Conservation (phyloP, 1,140 invertebrate species). For the Solenopsis invicta region DNA sequence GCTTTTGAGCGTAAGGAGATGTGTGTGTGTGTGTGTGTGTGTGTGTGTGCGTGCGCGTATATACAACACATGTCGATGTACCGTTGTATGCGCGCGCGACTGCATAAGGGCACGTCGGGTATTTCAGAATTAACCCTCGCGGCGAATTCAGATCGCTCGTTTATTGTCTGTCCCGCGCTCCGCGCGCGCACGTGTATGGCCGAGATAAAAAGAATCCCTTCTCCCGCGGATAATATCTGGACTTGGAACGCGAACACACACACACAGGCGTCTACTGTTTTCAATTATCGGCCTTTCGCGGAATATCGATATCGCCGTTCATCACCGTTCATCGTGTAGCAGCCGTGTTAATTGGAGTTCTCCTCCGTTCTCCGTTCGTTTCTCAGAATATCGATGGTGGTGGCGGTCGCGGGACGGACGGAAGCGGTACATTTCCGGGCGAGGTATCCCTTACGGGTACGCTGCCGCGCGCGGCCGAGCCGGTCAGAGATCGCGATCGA, state of each 20-base stretch:
- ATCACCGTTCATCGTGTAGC: slow-evolving; percentile 1
- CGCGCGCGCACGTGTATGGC: background rate
- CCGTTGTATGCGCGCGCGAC: slow-evolving; percentile 15
- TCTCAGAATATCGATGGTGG: slow-evolving; percentile 30
- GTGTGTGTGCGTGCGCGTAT: background rate
- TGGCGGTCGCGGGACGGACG: slow-evolving; percentile 19
- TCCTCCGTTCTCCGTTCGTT: slow-evolving; percentile 10
- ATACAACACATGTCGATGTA: background rate
- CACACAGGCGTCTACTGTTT: slow-evolving; percentile 16
- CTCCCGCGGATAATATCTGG: slow-evolving; percentile 3
- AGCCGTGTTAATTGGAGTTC: slow-evolving; percentile 49
- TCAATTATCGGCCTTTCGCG: slow-evolving; percentile 49
- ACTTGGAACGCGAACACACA: slow-evolving; percentile 1
- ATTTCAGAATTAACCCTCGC: slow-evolving; percentile 65
- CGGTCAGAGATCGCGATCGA: slow-evolving; percentile 53
- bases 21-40: background rate
- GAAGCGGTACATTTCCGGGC: slow-evolving; percentile 41
- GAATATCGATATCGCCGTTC: slow-evolving; percentile 42
- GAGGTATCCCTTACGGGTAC: slow-evolving; percentile 26
- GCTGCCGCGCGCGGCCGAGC: slow-evolving; percentile 17
- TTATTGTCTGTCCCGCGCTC: slow-evolving; percentile 24
- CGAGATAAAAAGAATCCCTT: slow-evolving; percentile 32
- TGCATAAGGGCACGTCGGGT: slow-evolving; percentile 28
- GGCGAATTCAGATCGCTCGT: slow-evolving; percentile 59
- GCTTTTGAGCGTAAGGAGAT: background rate